These are phyloP conservation scores for Trissolcus japonicus DNA, from an alignment of 2,888 invertebrate species.

Conservation along the genomic window DNA sequence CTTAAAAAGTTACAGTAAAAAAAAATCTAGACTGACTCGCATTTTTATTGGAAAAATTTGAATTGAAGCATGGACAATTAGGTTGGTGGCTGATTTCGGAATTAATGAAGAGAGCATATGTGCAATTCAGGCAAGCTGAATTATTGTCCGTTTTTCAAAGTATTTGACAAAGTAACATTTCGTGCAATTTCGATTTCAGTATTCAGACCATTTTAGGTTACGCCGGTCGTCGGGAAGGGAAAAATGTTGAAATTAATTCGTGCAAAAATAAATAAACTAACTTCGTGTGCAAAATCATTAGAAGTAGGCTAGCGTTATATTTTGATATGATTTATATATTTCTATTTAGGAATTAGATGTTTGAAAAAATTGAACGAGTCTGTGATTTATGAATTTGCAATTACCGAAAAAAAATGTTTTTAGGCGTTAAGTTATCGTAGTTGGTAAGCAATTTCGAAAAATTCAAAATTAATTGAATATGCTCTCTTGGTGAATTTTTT, in stretches of 20 bases:
- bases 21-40: neutral
- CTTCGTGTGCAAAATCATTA: constrained; percentile 30
- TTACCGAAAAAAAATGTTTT: constrained; percentile 14
- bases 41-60: neutral
- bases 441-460: neutral
- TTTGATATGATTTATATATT: constrained; percentile 32
- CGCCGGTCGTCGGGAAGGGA: neutral
- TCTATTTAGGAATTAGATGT: constrained; percentile 32
- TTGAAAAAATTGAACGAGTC: constrained; percentile 34
- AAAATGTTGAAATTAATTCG: neutral
- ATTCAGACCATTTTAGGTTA: constrained; percentile 5
- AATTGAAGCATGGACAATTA: constrained; percentile 5
- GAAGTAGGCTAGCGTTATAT: constrained; percentile 21
- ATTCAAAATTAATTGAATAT: constrained; percentile 32
- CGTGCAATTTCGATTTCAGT: constrained; percentile 9
- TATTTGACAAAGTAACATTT: constrained; percentile 3
- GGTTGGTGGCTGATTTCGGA: constrained; percentile 8
- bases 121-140: constrained; percentile 20
- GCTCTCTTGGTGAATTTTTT: constrained; percentile 21
- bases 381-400: constrained; percentile 42
- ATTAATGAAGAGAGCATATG: constrained; percentile 24
- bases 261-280: constrained; percentile 12
- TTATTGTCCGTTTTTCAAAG: constrained; percentile 23
- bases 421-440: constrained; percentile 28
- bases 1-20: no score